phyloP scores from a whole-genome alignment of 2,113 vertebrate species.

The Sarotherodon lohbergeri region DNA sequence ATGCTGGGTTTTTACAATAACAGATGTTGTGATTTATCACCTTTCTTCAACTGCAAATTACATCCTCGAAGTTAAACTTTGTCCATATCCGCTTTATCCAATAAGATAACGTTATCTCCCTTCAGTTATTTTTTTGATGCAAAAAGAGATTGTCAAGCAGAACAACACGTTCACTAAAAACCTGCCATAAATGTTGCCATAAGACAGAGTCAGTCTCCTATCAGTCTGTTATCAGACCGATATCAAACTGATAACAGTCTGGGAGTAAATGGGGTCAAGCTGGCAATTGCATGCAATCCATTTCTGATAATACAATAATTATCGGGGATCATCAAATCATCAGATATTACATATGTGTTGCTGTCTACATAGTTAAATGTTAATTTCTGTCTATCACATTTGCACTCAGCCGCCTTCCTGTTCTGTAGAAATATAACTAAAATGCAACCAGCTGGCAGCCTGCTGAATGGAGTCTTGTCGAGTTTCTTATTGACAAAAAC shows the following conservation, averaged over 20 bases:
- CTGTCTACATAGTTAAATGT: background rate
- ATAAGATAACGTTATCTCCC: background rate
- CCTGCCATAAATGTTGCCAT: background rate
- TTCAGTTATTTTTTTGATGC: background rate
- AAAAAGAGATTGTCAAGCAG: background rate
- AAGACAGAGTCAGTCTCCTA: background rate
- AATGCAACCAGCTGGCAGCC: background rate
- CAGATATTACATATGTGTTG: background rate
- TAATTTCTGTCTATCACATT: background rate
- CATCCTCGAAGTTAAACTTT: background rate
- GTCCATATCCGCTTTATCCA: background rate
- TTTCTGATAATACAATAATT: background rate
- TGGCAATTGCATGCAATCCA: background rate
- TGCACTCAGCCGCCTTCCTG: background rate
- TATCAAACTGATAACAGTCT: background rate
- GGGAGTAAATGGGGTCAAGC: background rate
- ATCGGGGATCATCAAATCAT: background rate
- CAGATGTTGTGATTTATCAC: background rate
- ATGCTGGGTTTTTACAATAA: background rate
- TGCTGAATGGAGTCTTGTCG: background rate
- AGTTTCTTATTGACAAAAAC: background rate
- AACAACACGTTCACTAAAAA: background rate
- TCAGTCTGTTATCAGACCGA: background rate
- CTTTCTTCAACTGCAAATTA: background rate
- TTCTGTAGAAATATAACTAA: background rate